Evolutionary conservation across 2,113 vertebrate species (phyloP).

Genomic region (Channa maculata): DNA sequence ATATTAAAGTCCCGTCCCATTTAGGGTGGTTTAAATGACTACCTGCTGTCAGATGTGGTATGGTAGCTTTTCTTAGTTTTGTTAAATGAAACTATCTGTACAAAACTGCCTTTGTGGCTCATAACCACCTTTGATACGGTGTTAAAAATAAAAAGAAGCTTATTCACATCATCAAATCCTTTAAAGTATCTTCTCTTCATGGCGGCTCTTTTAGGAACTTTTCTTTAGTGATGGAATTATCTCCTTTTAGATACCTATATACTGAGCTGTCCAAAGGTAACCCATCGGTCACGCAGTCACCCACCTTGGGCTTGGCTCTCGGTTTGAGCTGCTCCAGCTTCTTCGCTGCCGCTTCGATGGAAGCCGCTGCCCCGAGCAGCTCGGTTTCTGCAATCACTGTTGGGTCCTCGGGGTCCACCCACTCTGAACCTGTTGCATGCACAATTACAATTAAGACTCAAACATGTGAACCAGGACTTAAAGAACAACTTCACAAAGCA

Average conservation of each 20-base stretch:
- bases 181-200: too few relatives aligned
- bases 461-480: background rate
- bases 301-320: slow-evolving; percentile 96
- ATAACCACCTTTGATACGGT: too few relatives aligned
- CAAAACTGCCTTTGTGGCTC: too few relatives aligned
- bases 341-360: slow-evolving; percentile 98
- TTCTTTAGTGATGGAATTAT: background rate
- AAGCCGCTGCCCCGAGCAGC: slow-evolving; percentile 94
- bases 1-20: too few relatives aligned
- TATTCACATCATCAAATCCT: too few relatives aligned
- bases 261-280: too few relatives aligned
- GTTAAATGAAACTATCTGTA: too few relatives aligned
- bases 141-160: too few relatives aligned
- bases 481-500: background rate
- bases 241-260: too few relatives aligned
- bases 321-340: slow-evolving; percentile 98
- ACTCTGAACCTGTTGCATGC: slow-evolving; percentile 89
- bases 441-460: background rate
- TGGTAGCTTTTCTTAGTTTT: too few relatives aligned
- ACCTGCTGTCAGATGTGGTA: too few relatives aligned
- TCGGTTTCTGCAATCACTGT: slow-evolving; percentile 97
- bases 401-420: slow-evolving; percentile 98
- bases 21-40: too few relatives aligned
- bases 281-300: slow-evolving; percentile 5
- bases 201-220: background rate